These are phyloP conservation scores for Melanostigma gelatinosum DNA, from an alignment of 2,113 vertebrate genomes.

Conservation along the genomic window DNA sequence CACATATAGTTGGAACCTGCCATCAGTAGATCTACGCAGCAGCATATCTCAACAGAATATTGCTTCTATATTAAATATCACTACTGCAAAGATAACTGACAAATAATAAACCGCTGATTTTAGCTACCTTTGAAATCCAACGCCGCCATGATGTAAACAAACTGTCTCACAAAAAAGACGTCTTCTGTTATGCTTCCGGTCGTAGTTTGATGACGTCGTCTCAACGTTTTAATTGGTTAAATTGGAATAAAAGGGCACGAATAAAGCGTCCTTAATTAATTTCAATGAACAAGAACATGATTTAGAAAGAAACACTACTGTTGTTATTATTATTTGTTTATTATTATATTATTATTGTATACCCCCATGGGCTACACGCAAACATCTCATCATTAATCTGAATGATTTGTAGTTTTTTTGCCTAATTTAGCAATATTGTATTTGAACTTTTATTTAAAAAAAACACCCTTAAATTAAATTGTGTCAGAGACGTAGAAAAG, in stretches of 20 bases:
- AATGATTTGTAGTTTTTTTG: neutral
- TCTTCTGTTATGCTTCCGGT: fast-evolving
- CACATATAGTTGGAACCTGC: neutral
- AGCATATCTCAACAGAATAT: neutral
- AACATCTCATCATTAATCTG: neutral
- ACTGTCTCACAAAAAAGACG: slow-evolving; percentile 41
- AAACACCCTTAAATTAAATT: neutral
- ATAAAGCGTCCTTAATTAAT: neutral
- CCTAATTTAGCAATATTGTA: neutral
- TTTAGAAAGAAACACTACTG: neutral
- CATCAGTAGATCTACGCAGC: neutral
- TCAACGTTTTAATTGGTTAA: neutral
- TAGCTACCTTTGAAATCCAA: slow-evolving; percentile 80
- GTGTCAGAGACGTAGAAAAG: too few species aligned
- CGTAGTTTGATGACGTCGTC: slow-evolving; percentile 46
- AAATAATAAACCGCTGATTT: neutral
- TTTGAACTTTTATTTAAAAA: neutral
- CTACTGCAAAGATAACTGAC: neutral
- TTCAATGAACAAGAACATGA: neutral
- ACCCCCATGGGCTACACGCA: neutral
- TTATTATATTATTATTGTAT: neutral
- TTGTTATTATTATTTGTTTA: neutral
- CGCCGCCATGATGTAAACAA: slow-evolving; percentile 79
- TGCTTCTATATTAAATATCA: neutral
- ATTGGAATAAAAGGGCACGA: neutral